Conservation (phyloP, 2,888 invertebrate genomes). For the Bombylius discolor region DNA sequence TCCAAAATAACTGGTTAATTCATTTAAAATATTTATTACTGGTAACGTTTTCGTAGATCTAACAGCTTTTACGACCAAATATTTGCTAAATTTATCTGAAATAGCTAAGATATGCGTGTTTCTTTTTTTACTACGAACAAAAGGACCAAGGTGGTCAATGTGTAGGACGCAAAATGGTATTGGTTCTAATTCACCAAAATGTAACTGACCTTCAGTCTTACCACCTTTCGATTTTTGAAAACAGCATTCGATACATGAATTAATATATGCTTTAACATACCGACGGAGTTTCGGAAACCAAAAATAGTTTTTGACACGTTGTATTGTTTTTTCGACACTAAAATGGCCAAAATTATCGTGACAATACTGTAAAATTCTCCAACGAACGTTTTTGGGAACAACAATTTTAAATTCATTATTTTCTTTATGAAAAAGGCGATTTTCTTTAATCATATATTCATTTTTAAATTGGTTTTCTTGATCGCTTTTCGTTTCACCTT, state of each 20-base stretch:
- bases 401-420: constrained; percentile 8
- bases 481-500: constrained; percentile 2
- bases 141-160: constrained; percentile 15
- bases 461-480: constrained; percentile 8
- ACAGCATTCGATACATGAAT: constrained; percentile 14
- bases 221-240: constrained; percentile 11
- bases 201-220: constrained; percentile 10
- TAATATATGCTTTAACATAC: constrained; percentile 14
- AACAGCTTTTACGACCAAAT: constrained; percentile 11
- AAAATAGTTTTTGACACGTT: constrained; percentile 12
- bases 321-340: constrained; percentile 15
- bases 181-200: constrained; percentile 6
- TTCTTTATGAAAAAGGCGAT: constrained; percentile 9
- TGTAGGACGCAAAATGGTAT: constrained; percentile 15
- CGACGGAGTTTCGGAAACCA: constrained; percentile 15
- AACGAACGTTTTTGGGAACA: constrained; percentile 12
- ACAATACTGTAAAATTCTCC: constrained; percentile 6
- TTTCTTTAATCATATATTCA: constrained; percentile 9
- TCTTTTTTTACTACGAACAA: constrained; percentile 10
- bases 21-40: constrained; percentile 9
- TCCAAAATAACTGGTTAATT: constrained; percentile 15
- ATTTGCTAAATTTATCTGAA: constrained; percentile 8
- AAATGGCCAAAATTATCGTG: constrained; percentile 19
- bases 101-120: background rate
- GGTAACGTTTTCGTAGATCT: constrained; percentile 13